Base-by-base conservation (phyloP, 2,888 invertebrate species). In the Phengaris arion region DNA sequence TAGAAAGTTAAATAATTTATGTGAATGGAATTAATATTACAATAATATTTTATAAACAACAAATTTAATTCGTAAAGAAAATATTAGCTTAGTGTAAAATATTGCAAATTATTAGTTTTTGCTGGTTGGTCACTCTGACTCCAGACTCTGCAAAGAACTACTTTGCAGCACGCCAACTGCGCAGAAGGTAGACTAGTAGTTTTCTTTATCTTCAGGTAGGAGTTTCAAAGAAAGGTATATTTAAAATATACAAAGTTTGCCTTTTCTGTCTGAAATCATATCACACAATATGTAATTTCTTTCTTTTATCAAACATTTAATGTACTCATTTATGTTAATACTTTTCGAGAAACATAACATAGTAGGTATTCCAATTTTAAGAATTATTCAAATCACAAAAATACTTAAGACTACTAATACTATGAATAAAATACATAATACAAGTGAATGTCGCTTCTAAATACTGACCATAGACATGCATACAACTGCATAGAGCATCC, bases 351-450 rank as follows among this genome's bases (percentile, higher is more conserved):
- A 48, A 48, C 48, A 6, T 8, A 48, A 48, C 8, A 48, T 8
- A 48, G 48, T 48, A 48, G 35, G 35, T 35, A 35, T 35, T 35
- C 35, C 22, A 12, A 9, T 46, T 69, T 2, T 48, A 51, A 35
- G 35, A 51, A 45, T 13, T 12, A 72, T 22, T 52, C 13, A 35
- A 35, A 72, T 72, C 35, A 72, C 72, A 70, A 22, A 52, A 72
- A 54, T 4, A 22, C 52, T 70, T 70, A 70, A 15, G 8, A 52
- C 52, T 70, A 70, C 70, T 70, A 70, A 70, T 70, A 72, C 72
- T 54, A 54, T 12, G 12, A 13, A 64, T 35, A 72, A 72, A 54
- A 72, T 68, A 74, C n/a, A 12, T 35, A 64, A 64, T 35, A 45
- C 6, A 15, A 59, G 64, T 64, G 6, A 64, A 64, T 13, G 35